Evolutionary conservation across 1,140 invertebrate genomes (phyloP), one percentile per base, ranked within the genome.

Genomic region (Steinernema feltiae): DNA sequence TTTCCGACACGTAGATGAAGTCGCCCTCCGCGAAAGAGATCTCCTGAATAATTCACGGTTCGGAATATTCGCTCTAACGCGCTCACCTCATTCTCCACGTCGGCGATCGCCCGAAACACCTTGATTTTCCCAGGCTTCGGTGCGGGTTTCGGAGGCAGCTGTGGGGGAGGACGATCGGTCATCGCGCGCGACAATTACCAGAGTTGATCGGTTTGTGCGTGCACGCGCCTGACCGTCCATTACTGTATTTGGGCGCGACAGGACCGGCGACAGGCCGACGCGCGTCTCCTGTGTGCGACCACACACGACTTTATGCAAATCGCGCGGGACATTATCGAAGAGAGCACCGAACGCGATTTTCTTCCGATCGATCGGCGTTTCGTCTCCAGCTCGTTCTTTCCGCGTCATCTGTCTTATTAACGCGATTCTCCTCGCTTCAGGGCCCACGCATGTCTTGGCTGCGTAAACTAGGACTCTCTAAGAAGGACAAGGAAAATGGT

Each of bases 21-120:
- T 92, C 91, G 35, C 91, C 91, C 87, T 92, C 91, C 69, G 91
- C 89, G 87, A 92, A 91, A 21, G 88, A 87, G 71, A 90, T 80
- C 76, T 90, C 90, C 88, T 89, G 31, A 21, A 48, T 70, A 70
- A 21, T 1, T 15, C 30, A 24, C 15, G 24, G 17, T 48, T 73
- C 30, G 41, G 81, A 87, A 87, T 88, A 87, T 90, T 90, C 87
- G 89, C 87, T 82, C 90, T 18, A 41, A 7, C 7, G 89, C 69
- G 90, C 90, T 48, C 24, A 63, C 53, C 53, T 63, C 53, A 21
- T 63, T 63, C 24, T 87, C 87, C 82, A 91, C 91, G 48, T 88
- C 89, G 83, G 90, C 90, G 7, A 90, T 77, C 21, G 90, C 90
- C 81, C 89, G 86, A 1, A 90, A 89, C 74, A 91, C 90, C 87